Evolutionary conservation across 2,113 vertebrate genomes (phyloP), one percentile per base, ranked within the genome.

Genomic region (Osmerus mordax): DNA sequence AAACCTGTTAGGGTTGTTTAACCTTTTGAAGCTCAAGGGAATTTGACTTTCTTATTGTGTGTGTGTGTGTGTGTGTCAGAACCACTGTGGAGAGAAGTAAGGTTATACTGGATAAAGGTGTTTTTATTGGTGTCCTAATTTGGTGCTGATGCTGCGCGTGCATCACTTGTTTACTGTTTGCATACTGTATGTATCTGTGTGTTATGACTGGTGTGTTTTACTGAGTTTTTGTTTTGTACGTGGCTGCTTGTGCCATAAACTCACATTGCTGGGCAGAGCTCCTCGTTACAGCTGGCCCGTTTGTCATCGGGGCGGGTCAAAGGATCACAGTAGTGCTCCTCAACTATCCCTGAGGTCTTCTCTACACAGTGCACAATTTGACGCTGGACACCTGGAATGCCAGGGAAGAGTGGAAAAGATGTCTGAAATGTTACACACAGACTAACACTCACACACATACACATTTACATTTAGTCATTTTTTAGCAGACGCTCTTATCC

Each of bases 261-360:
- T 75, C 86, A 98, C 97, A 90, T 89, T 71, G 96, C 90, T 0
- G 95, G 96, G 84, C 97, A 99, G 1, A 91, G 91, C 53, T 94
- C 94, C 87, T 93, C 91, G 0, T 82, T 91, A 81, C 97, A 99
- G 1, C 79, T 88, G 80, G 92, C 91, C 71, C 89, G 93, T 76
- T 81, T 92, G 76, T 96, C 93, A 0, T 96, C 93, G 0, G 96
- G 97, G 41, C 92, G 92, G 55, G 78, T 89, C 13, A 91, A 79
- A 0, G 85, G 78, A 1, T 97, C 93, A 18, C 97, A 99, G 87
- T 93, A 88, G 3, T 83, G 78, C 81, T 96, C 92, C 19, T 95
- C 93, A 78, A 95, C 94, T 0, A 94, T 92, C 54, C 96, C 96
- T 0, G 88, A 90, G 21, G 88, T 91, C 87, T 78, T 88, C 77